These are phyloP conservation scores for Pluvialis apricaria DNA, from an alignment of 2,113 vertebrate genomes.

Conservation along the genomic window DNA sequence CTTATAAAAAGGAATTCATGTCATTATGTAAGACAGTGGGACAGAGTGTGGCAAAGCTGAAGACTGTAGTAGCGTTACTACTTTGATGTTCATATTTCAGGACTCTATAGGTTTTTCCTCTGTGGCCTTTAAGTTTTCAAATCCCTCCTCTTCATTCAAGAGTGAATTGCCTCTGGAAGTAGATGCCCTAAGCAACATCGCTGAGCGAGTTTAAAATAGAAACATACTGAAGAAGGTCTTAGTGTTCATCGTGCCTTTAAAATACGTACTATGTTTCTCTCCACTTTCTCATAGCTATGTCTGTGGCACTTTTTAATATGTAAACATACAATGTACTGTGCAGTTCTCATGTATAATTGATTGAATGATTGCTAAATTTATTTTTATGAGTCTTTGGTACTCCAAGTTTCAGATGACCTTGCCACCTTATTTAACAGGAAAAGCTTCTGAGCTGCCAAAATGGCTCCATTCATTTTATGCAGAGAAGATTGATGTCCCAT, in stretches of 20 bases:
- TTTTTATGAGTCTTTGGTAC: not conserved
- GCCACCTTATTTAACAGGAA: slow-evolving; percentile 36
- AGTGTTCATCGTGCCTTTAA: not conserved
- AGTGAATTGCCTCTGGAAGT: slow-evolving; percentile 34
- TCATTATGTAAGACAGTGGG: slow-evolving; percentile 18
- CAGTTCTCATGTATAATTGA: not conserved
- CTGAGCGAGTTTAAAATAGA: slow-evolving; percentile 50
- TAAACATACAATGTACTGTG: not conserved
- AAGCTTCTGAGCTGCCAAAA: slow-evolving; percentile 36
- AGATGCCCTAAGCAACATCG: slow-evolving; percentile 25
- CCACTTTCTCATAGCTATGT: not conserved
- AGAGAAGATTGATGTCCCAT: slow-evolving; percentile 19
- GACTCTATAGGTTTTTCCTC: not conserved
- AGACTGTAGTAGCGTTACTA: not conserved
- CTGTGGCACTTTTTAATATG: not conserved
- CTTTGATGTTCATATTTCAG: not conserved
- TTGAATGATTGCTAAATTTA: not conserved
- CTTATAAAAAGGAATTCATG: not conserved
- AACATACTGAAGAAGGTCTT: slow-evolving; percentile 22
- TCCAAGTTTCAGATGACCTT: slow-evolving; percentile 47
- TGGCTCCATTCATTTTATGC: slow-evolving; percentile 35
- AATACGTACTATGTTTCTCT: not conserved
- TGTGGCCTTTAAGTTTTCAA: not conserved
- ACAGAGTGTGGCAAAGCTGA: not conserved
- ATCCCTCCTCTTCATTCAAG: slow-evolving; percentile 15